Evolutionary conservation across 2,113 vertebrate species (phyloP).

Genomic region (Tachuris rubrigastra): DNA sequence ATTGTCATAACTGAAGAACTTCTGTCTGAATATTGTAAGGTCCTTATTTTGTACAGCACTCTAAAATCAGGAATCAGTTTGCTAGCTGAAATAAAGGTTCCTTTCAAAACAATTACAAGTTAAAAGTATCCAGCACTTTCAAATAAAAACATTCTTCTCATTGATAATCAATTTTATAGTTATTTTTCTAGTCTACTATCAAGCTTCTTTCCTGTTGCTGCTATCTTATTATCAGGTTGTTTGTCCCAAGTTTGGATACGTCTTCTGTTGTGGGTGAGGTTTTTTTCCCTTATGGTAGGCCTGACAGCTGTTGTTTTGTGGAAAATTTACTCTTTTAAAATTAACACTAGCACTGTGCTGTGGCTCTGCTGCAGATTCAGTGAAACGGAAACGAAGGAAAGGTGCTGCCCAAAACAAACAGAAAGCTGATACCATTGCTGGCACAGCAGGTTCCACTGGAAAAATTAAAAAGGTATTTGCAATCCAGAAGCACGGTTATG

Average conservation of each 20-base stretch:
- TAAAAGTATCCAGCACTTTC: background rate
- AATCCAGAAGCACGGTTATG: accelerated
- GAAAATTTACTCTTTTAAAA: background rate
- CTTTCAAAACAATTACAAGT: background rate
- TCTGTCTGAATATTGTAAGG: background rate
- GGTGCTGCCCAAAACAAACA: background rate
- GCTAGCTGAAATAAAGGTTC: background rate
- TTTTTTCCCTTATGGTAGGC: background rate
- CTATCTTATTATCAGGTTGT: background rate
- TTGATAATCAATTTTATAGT: background rate
- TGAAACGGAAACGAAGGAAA: background rate
- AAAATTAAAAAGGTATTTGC: background rate
- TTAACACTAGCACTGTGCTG: background rate
- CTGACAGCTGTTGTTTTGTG: background rate
- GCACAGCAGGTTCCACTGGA: background rate
- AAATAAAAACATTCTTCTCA: background rate
- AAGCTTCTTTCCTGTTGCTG: background rate
- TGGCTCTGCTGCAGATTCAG: background rate
- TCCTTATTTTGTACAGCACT: background rate
- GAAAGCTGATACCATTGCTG: background rate
- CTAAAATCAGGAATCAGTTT: background rate
- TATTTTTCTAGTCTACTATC: background rate
- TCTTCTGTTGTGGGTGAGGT: background rate
- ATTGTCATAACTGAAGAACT: background rate
- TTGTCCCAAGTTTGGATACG: background rate